phyloP scores from a whole-genome alignment of 2,888 invertebrate genomes.

The Mythimna loreyi region DNA sequence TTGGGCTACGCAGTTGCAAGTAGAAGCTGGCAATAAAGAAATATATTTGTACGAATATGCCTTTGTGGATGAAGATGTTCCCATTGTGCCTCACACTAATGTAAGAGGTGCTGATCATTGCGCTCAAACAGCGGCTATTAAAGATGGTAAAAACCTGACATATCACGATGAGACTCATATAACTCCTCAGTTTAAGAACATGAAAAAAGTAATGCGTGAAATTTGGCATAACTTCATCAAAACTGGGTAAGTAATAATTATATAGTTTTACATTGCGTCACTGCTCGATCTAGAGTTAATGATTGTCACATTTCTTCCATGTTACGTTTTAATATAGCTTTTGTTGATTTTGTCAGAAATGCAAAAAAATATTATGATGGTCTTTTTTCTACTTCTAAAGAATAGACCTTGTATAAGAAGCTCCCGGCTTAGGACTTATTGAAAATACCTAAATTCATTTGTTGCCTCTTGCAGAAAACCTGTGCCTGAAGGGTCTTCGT shows the following conservation, averaged over 20 bases:
- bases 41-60: conserved; percentile 77
- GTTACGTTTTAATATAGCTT: background rate
- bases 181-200: conserved; percentile 60
- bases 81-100: conserved; percentile 62
- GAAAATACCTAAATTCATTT: background rate
- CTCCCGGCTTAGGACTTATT: background rate
- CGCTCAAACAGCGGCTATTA: conserved; percentile 65
- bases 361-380: background rate
- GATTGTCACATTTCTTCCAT: background rate
- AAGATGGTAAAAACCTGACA: conserved; percentile 41
- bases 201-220: conserved; percentile 66
- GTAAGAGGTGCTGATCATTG: conserved; percentile 69
- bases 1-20: conserved; percentile 66
- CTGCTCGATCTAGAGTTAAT: background rate
- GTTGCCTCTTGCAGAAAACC: conserved; percentile 65
- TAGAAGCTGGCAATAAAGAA: conserved; percentile 70
- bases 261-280: too few species aligned
- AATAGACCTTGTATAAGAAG: background rate
- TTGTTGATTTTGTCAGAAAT: background rate
- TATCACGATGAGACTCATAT: conserved; percentile 26
- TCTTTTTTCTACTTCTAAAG: background rate
- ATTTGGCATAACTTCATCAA: conserved; percentile 75
- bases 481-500: conserved; percentile 61
- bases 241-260: conserved; percentile 34
- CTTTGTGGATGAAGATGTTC: conserved; percentile 67